These are phyloP conservation scores for Auanema sp. DNA, from an alignment of 2,888 invertebrate species.

Conservation along the genomic window DNA sequence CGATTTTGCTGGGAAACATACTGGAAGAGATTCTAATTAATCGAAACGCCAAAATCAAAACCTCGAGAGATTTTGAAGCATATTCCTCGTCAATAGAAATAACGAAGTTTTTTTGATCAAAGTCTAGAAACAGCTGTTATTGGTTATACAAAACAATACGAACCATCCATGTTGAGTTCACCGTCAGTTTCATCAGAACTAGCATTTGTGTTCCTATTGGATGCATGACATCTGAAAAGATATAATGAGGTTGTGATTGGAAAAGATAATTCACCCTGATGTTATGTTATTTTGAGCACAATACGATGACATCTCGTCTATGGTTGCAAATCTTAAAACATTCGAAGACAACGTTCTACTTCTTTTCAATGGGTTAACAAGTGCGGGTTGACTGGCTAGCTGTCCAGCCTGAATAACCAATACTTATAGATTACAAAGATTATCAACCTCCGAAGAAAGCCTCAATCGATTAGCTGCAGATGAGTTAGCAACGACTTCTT, in stretches of 20 bases:
- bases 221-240: not conserved
- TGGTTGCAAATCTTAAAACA: constrained; percentile 1
- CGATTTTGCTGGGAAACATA: not conserved
- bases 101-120: not conserved
- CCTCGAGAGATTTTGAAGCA: not conserved
- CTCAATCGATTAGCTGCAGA: not conserved
- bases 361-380: not conserved
- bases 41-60: not conserved
- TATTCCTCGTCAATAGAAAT: constrained; percentile 1
- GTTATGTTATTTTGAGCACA: not conserved
- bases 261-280: no score
- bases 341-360: not conserved
- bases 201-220: no score
- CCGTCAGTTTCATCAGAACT: no score
- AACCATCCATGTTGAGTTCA: no score
- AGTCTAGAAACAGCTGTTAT: no score
- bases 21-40: not conserved
- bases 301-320: not conserved
- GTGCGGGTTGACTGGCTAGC: not conserved
- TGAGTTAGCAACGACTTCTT: constrained; percentile 3
- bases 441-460: not conserved
- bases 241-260: no score
- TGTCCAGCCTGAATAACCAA: not conserved
- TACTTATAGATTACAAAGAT: not conserved
- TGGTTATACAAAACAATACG: no score